Base-by-base conservation (phyloP, 2,888 invertebrate genomes). In the Argynnis bischoffii region DNA sequence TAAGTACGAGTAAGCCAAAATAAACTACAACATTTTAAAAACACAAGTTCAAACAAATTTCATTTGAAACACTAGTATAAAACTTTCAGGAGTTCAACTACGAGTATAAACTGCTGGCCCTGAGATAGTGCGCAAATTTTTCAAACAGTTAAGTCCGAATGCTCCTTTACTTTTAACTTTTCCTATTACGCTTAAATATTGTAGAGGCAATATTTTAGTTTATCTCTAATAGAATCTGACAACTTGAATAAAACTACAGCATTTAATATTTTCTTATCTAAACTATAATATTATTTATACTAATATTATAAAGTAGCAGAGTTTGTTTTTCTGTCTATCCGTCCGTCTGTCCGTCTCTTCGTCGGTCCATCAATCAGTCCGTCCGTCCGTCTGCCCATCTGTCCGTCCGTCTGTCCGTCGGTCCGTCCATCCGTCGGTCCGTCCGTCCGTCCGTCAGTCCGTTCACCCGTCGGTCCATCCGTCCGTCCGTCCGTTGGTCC, bases 61-160 rank as follows among this genome's bases (percentile, higher is more conserved):
- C 55, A 69, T 64, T 64, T 71, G 41, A 50, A 66, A 63, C 66
- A 53, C 31, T 55, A 66, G 64, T 59, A 69, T 72, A 74, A 72
- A 72, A 68, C 59, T 67, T 69, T 63, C 65, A 66, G 64, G 63
- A 65, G 70, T 67, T 51, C 47, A 59, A 59, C 68, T 46, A 46
- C 67, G 68, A 71, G 66, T 66, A 69, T 71, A 72, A 72, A 74
- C 69, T 66, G 57, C 64, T 54, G 55, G 51, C 47, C 53, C 18
- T 53, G 67, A 70, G 72, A 74, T 71, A 72, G 72, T 70, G 67
- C 57, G 65, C 69, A 68, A 74, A 71, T 69, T 72, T 68, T 71
- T 74, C 74, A 74, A 66, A 67, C 66, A 64, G 67, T 72, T 71
- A 70, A 71, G 65, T 47, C 61, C 54, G 35, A 66, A 55, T 60